Evolutionary conservation across 1,140 invertebrate genomes (phyloP).

Genomic region (Drosophila sturtevanti): DNA sequence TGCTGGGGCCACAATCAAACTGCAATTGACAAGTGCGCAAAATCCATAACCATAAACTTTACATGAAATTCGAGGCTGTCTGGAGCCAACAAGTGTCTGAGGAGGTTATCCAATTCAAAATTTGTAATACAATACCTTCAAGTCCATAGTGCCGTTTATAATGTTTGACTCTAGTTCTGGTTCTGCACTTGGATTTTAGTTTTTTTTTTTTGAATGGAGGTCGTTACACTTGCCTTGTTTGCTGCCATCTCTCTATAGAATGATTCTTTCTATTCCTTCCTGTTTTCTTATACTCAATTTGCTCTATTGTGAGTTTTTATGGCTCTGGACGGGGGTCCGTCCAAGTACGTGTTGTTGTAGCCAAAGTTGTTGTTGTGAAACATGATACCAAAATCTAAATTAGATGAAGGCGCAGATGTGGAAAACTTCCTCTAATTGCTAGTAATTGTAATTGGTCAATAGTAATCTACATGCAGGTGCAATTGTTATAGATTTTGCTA

Average conservation of each 20-base stretch:
- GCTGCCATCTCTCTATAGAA: slow-evolving; percentile 2
- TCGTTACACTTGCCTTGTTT: slow-evolving; percentile 63
- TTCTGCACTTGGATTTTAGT: slow-evolving; percentile 11
- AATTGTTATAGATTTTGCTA: not conserved
- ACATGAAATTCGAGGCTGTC: slow-evolving; percentile 64
- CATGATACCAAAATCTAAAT: slow-evolving; percentile 61
- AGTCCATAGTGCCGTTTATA: slow-evolving; percentile 16
- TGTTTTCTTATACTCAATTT: slow-evolving; percentile 45
- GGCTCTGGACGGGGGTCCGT: slow-evolving; percentile 40
- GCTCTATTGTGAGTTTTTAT: slow-evolving; percentile 67
- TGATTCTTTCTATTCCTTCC: slow-evolving; percentile 51
- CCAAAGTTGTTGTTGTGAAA: slow-evolving; percentile 56
- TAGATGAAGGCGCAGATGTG: slow-evolving; percentile 70
- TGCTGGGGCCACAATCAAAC: slow-evolving; percentile 51
- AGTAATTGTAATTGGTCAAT: slow-evolving; percentile 26
- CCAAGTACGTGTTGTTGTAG: slow-evolving; percentile 59
- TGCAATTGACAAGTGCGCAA: slow-evolving; percentile 77
- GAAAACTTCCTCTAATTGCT: slow-evolving; percentile 49
- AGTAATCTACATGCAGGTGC: slow-evolving; percentile 7
- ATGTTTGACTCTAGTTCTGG: slow-evolving; percentile 38
- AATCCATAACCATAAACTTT: slow-evolving; percentile 70
- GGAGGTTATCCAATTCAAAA: slow-evolving; percentile 29
- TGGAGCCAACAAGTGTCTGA: slow-evolving; percentile 62
- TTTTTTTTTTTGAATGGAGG: slow-evolving; percentile 49
- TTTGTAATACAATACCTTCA: slow-evolving; percentile 41